Conservation (phyloP, 2,797 vertebrate genomes). For the Ateles fusciceps region DNA sequence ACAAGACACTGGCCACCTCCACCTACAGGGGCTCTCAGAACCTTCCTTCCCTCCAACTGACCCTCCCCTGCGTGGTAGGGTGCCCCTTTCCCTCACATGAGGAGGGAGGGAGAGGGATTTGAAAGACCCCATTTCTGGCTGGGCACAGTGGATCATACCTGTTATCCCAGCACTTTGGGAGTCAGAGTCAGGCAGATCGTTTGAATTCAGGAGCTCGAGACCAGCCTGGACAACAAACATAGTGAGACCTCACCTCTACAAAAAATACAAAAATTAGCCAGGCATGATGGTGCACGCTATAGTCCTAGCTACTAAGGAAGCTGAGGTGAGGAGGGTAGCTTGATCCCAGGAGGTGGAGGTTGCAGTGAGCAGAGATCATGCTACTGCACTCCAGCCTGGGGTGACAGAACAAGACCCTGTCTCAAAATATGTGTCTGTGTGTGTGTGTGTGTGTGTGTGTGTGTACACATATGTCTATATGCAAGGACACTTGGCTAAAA, state of each 20-base stretch:
- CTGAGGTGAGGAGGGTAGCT: not conserved
- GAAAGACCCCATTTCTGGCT: not conserved
- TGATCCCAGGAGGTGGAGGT: not conserved
- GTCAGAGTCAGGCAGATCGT: not conserved
- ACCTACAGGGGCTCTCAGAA: not conserved
- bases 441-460: too few species aligned
- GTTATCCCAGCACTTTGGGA: not conserved
- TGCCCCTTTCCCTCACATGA: not conserved
- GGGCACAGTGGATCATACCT: not conserved
- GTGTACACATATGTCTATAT: too few species aligned
- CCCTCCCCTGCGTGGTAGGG: accelerated
- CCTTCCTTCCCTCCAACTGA: not conserved
- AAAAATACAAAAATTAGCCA: not conserved
- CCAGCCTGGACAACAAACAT: not conserved
- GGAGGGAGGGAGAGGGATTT: not conserved
- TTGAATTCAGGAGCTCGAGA: not conserved
- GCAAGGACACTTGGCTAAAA: not conserved
- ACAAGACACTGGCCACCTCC: not conserved
- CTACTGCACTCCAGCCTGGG: not conserved
- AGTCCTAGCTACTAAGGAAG: not conserved
- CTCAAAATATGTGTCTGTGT: not conserved
- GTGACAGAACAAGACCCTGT: not conserved
- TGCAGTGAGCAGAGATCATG: not conserved
- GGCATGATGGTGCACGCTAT: accelerated
- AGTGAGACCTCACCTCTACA: not conserved